These are phyloP conservation scores for Coleophora deauratella DNA, from an alignment of 2,888 invertebrate species.

Conservation along the genomic window DNA sequence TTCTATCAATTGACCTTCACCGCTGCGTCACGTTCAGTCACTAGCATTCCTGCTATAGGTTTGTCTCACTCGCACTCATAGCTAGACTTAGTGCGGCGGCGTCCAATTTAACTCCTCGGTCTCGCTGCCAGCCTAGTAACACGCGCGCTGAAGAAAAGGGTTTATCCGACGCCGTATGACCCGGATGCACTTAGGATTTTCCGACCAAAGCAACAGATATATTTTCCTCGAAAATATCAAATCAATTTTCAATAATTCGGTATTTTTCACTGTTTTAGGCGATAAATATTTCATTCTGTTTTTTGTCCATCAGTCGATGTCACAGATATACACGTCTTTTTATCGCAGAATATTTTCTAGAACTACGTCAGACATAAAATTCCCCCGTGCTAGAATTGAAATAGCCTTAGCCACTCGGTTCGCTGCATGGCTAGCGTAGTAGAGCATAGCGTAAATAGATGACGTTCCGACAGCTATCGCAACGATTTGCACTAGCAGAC, in stretches of 20 bases:
- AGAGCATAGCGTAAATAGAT: conserved; percentile 53
- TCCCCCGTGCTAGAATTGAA: conserved; percentile 50
- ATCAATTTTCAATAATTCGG: conserved; percentile 13
- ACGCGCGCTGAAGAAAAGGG: conserved; percentile 75
- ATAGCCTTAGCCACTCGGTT: conserved; percentile 34
- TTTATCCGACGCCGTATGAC: conserved; percentile 70
- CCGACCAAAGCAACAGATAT: conserved; percentile 43
- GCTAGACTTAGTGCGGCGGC: conserved; percentile 28
- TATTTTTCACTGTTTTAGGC: too few species aligned
- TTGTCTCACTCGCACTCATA: conserved; percentile 44
- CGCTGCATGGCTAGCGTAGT: conserved; percentile 41
- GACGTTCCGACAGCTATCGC: conserved; percentile 20
- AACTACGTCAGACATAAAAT: conserved; percentile 46
- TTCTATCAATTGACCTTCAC: conserved; percentile 69
- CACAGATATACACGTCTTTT: conserved; percentile 1
- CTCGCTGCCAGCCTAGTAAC: conserved; percentile 65
- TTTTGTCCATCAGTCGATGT: not conserved
- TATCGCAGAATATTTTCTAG: conserved; percentile 17
- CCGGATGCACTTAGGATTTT: conserved; percentile 63
- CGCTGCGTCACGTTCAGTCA: conserved; percentile 42
- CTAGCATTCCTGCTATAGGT: conserved; percentile 54
- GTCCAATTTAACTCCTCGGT: conserved; percentile 43
- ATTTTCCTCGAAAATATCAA: conserved; percentile 46
- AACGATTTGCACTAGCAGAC: conserved; percentile 5
- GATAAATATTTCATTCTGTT: not conserved